phyloP scores from a whole-genome alignment of 2,888 invertebrate species.

The Deroplatys truncata region DNA sequence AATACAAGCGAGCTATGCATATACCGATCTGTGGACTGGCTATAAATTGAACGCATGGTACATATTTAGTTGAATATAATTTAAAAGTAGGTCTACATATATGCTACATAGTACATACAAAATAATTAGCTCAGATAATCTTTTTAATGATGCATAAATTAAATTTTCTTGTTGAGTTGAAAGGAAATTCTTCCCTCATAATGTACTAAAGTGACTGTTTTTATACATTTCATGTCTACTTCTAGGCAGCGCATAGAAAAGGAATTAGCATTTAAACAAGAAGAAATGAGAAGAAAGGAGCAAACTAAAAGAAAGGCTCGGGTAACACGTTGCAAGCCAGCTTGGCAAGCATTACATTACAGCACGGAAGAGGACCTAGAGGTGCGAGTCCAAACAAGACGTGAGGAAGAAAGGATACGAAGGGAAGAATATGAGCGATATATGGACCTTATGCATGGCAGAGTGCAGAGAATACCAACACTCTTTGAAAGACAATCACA shows the following conservation, averaged over 20 bases:
- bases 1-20: too few relatives aligned
- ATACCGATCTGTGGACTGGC: too few relatives aligned
- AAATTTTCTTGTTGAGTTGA: background rate
- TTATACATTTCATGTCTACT: background rate
- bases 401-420: slow-evolving; percentile 64
- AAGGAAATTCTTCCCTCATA: background rate
- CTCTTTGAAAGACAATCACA: slow-evolving; percentile 67
- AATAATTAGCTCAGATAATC: too few relatives aligned
- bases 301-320: slow-evolving; percentile 58
- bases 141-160: background rate
- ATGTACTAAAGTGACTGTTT: background rate
- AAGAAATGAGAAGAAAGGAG: slow-evolving; percentile 56
- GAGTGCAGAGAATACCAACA: slow-evolving; percentile 66
- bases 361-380: slow-evolving; percentile 65
- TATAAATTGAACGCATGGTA: too few relatives aligned
- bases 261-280: slow-evolving; percentile 56
- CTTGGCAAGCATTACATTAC: slow-evolving; percentile 65
- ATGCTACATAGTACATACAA: too few relatives aligned
- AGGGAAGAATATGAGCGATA: slow-evolving; percentile 63
- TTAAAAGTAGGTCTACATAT: too few relatives aligned
- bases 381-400: slow-evolving; percentile 60
- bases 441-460: slow-evolving; percentile 68
- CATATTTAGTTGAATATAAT: too few relatives aligned
- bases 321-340: slow-evolving; percentile 58
- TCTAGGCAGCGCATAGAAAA: slow-evolving; percentile 53